A percentile compares a stretch with the other conserved stretches of the same genome.
Evolutionary conservation across 2,113 vertebrate genomes (phyloP).

Genomic region (Indicator indicator): DNA sequence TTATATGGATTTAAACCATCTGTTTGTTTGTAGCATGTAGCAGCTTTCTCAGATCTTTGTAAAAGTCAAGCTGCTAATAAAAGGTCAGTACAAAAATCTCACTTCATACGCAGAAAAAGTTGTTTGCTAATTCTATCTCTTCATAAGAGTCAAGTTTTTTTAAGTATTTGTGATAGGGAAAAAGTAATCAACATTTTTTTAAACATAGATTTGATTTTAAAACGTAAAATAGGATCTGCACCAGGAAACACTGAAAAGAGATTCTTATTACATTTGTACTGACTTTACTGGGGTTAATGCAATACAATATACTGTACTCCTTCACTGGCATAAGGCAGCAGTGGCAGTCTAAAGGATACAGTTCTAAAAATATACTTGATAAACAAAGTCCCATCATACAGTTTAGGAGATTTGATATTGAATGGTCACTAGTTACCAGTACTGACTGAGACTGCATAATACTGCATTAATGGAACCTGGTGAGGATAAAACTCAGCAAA

Average conservation of each 20-base stretch:
- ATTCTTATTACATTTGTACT: background rate
- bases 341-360: background rate
- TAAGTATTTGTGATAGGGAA: background rate
- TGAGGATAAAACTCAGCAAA: background rate
- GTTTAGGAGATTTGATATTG: background rate
- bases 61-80: constrained; percentile 21
- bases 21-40: background rate
- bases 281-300: background rate
- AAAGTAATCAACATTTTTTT: background rate
- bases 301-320: background rate
- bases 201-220: background rate
- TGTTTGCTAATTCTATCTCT: background rate
- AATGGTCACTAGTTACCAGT: background rate
- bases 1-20: background rate
- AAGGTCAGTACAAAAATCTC: background rate
- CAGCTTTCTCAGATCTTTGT: background rate
- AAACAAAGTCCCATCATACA: background rate
- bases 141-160: background rate
- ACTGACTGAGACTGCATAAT: background rate
- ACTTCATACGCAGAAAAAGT: background rate
- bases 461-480: background rate
- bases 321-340: background rate
- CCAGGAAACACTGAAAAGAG: background rate
- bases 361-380: background rate
- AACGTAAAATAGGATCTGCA: background rate